Conservation (phyloP, 1,140 invertebrate species). For the Yoshiicerus persimilis region DNA sequence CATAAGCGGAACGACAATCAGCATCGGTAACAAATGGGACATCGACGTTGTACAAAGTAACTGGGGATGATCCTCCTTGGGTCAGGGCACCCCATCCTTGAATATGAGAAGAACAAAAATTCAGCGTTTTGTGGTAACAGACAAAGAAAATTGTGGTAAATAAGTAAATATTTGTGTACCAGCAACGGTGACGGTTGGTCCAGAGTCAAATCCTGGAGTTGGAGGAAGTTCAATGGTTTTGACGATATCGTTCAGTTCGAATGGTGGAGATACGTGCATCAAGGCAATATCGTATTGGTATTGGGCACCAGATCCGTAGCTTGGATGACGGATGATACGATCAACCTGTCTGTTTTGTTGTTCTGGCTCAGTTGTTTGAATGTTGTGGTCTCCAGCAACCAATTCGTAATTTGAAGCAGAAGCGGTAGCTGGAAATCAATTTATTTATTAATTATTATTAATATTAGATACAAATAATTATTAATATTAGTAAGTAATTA, state of each 20-base stretch:
- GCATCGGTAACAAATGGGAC: conserved; percentile 35
- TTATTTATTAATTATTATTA: neutral
- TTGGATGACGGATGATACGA: neutral
- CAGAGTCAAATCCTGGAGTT: neutral
- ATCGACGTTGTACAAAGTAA: conserved; percentile 28
- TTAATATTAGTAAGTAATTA: no score
- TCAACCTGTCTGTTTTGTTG: conserved; percentile 8
- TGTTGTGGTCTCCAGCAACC: conserved; percentile 16
- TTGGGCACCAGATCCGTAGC: neutral
- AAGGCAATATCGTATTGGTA: conserved; percentile 26
- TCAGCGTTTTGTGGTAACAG: neutral
- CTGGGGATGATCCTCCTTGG: conserved; percentile 26
- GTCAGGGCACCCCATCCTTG: conserved; percentile 16
- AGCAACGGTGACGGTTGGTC: neutral
- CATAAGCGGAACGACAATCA: conserved; percentile 30
- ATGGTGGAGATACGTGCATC: conserved; percentile 49
- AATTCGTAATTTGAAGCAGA: neutral
- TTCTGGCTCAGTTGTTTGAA: neutral
- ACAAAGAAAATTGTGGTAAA: neutral
- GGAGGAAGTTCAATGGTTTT: conserved; percentile 49
- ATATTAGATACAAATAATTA: no score
- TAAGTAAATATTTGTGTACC: neutral
- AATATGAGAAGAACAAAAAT: neutral
- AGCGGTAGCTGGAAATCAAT: neutral
- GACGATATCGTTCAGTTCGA: conserved; percentile 49